Conservation (phyloP, 1,140 invertebrate species). For the Drosophila hydei region DNA sequence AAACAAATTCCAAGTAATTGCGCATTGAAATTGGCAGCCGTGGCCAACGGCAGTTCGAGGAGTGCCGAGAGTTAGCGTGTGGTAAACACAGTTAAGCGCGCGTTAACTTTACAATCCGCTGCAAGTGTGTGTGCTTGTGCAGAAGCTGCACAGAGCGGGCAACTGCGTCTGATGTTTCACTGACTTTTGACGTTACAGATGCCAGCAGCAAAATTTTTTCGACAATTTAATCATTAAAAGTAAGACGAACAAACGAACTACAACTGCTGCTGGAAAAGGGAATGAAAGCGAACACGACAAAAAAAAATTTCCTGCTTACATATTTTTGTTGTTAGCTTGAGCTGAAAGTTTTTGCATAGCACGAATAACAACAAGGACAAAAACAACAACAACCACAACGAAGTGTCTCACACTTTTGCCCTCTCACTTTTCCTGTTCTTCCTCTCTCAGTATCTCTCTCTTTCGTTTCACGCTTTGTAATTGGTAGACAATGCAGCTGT, state of each 20-base stretch:
- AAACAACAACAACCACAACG: neutral
- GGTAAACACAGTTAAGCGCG: constrained; percentile 9
- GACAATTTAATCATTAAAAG: constrained; percentile 75
- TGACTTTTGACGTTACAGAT: constrained; percentile 12
- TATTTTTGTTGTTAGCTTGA: constrained; percentile 16
- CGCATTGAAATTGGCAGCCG: constrained; percentile 64
- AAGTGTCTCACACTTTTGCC: neutral
- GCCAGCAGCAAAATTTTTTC: constrained; percentile 46
- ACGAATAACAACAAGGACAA: constrained; percentile 5
- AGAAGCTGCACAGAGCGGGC: neutral
- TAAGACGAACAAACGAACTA: constrained; percentile 14
- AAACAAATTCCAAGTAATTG: constrained; percentile 80
- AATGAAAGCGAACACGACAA: neutral
- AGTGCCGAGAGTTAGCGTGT: neutral
- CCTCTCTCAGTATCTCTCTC: neutral
- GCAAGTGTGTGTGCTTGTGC: neutral
- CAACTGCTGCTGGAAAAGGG: neutral
- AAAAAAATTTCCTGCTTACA: constrained; percentile 8
- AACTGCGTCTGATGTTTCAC: constrained; percentile 6
- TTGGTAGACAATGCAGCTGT: constrained; percentile 68
- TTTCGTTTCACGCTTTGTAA: constrained; percentile 12
- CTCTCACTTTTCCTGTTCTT: neutral
- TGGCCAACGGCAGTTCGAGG: neutral
- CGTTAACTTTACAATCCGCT: constrained; percentile 20
- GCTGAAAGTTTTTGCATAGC: constrained; percentile 14